Evolutionary conservation across 1,140 invertebrate genomes (phyloP).

Genomic region (Musca domestica): DNA sequence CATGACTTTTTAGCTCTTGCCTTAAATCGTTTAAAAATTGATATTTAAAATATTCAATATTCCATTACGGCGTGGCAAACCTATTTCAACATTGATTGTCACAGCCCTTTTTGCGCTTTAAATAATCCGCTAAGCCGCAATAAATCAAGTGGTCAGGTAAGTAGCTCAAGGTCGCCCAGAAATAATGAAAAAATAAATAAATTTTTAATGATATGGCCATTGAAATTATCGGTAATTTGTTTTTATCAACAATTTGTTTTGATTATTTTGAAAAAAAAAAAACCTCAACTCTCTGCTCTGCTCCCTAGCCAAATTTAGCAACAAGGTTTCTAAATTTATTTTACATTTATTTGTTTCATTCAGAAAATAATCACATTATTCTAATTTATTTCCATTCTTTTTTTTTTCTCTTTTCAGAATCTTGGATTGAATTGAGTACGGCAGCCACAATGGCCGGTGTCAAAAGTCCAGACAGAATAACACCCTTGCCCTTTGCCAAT

Average conservation of each 20-base stretch:
- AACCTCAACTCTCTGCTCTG: not conserved
- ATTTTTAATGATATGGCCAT: not conserved
- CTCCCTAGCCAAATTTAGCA: no score
- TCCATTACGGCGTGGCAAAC: no score
- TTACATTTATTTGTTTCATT: not conserved
- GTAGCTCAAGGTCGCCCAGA: no score
- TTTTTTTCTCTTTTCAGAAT: conserved; percentile 63
- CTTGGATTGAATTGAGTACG: conserved; percentile 77
- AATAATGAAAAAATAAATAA: no score
- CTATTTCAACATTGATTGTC: no score
- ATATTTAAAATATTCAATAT: no score
- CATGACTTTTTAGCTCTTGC: no score
- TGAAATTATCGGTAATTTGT: not conserved
- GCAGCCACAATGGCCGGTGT: conserved; percentile 59
- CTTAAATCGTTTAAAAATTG: no score
- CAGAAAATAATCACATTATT: not conserved
- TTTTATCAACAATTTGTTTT: not conserved
- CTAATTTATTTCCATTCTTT: not conserved
- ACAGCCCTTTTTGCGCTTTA: no score
- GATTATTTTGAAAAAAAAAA: no score
- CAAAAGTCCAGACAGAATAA: conserved; percentile 64
- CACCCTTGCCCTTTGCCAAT: conserved; percentile 63
- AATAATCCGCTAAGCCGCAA: no score
- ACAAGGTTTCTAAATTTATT: conserved; percentile 6
- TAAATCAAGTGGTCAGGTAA: no score